phyloP scores from a whole-genome alignment of 2,888 invertebrate species.

The Pammene fasciana region DNA sequence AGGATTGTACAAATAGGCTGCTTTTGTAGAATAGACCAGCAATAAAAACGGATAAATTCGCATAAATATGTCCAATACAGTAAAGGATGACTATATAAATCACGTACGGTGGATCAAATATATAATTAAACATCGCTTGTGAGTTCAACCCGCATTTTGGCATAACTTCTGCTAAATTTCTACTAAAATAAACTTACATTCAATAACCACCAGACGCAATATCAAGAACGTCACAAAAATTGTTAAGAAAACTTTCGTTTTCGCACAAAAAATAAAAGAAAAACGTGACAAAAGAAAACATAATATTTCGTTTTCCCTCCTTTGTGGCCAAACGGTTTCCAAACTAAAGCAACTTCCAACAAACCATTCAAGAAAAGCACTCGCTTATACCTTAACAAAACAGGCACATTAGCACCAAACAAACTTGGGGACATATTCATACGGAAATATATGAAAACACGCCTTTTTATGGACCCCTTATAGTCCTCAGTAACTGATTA shows the following conservation, averaged over 20 bases:
- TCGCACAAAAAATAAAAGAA: not conserved
- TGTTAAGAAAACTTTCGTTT: not conserved
- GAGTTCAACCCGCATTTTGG: too few species aligned
- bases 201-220: too few species aligned
- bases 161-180: too few species aligned
- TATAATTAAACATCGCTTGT: too few species aligned
- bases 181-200: too few species aligned
- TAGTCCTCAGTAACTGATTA: not conserved
- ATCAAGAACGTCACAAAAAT: too few species aligned
- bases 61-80: too few species aligned
- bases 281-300: not conserved
- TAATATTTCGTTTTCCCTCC: not conserved
- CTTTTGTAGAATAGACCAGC: too few species aligned
- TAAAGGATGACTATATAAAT: too few species aligned
- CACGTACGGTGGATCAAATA: too few species aligned
- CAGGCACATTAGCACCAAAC: constrained; percentile 28
- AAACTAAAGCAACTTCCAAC: constrained; percentile 4
- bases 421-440: constrained; percentile 35
- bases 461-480: constrained; percentile 20
- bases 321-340: constrained; percentile 10
- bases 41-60: too few species aligned
- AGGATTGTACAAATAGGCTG: too few species aligned
- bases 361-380: constrained; percentile 21
- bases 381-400: constrained; percentile 21
- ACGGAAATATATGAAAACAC: constrained; percentile 23